Base-by-base conservation (phyloP, 2,888 invertebrate genomes). In the Petrolisthes cinctipes region DNA sequence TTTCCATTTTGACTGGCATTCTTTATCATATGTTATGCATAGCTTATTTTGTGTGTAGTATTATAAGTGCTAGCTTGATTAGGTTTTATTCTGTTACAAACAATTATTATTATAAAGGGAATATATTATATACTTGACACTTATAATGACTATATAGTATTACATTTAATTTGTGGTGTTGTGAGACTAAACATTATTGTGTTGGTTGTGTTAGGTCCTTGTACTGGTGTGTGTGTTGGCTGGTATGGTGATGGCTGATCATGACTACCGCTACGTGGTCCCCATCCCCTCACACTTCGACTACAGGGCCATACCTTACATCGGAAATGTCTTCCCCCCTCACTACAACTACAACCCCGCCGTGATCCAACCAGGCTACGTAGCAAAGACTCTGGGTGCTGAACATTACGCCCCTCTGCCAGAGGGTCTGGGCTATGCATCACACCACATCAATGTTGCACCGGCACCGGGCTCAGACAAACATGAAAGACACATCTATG, bases 391-490 rank as follows among this genome's bases (percentile, higher is more conserved):
- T 66, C 86, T 80, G 0, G 90, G 90, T 0, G 83, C 85, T 14
- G 81, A 79, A 51, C 90, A 90, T 75, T 66, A 85, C 78, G 90
- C 90, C 20, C 90, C 90, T n/a, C 90, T 90, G 4, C 90, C 90
- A 7, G 76, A 73, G 4, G 89, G 89, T n/a, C 85, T 89, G 17
- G 89, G 71, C 56, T 90, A 86, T 68, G 88, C 88, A 61, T 88
- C 88, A 17, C 86, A 90, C 82, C 90, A 90, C 79, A 88, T 90
- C 86, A 90, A 90, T 75, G 56, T 73, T 11, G 83, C 75, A 1
- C 56, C 78, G 0, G 89, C 89, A 3, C 86, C 89, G 11, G 89
- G 89, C 75, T 86, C 89, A 54, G 17, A 85, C 54, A 83, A 90
- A 14, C 71, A 4, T 6, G n/a, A n/a, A n/a, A n/a, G n/a, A n/a